Percentiles rank a stretch among this genome's conserved stretches.
Conservation (phyloP, 2,797 vertebrate genomes). For the Rhodeus uyekii region DNA sequence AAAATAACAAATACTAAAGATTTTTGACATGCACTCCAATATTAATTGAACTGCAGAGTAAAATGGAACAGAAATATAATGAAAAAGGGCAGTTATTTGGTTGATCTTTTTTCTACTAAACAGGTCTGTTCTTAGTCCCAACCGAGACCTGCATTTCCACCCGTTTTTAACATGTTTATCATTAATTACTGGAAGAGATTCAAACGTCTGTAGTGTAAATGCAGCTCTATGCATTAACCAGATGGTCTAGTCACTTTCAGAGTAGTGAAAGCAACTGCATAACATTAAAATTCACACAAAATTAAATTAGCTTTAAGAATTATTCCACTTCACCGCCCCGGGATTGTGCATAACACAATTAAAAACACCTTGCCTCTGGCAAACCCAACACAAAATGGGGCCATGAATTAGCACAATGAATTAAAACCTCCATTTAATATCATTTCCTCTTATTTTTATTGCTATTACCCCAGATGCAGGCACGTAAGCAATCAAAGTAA, state of each 20-base stretch:
- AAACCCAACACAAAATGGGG: slow-evolving; percentile 46
- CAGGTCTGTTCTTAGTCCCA: slow-evolving; percentile 3
- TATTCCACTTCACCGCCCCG: slow-evolving; percentile 73
- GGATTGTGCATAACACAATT: slow-evolving; percentile 59
- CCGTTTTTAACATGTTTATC: slow-evolving; percentile 26
- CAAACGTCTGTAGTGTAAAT: slow-evolving; percentile 23
- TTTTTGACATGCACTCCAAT: not conserved
- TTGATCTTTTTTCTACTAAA: not conserved
- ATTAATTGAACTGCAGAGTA: not conserved
- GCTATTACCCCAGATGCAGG: slow-evolving; percentile 63
- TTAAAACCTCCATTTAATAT: slow-evolving; percentile 71
- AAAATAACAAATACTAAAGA: not conserved
- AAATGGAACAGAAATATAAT: slow-evolving; percentile 1
- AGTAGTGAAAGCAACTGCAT: slow-evolving; percentile 71
- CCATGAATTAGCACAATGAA: slow-evolving; percentile 61
- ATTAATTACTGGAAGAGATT: slow-evolving; percentile 41
- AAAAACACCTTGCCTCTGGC: slow-evolving; percentile 54
- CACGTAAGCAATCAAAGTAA: slow-evolving; percentile 76
- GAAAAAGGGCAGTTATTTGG: not conserved
- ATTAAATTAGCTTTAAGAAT: slow-evolving; percentile 69
- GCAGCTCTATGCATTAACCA: slow-evolving; percentile 65
- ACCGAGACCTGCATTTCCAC: not conserved
- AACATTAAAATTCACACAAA: slow-evolving; percentile 73
- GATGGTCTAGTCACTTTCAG: slow-evolving; percentile 60
- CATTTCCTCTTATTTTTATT: slow-evolving; percentile 67